Base-by-base conservation (phyloP, 2,113 vertebrate species). In the Cavia aperea region DNA sequence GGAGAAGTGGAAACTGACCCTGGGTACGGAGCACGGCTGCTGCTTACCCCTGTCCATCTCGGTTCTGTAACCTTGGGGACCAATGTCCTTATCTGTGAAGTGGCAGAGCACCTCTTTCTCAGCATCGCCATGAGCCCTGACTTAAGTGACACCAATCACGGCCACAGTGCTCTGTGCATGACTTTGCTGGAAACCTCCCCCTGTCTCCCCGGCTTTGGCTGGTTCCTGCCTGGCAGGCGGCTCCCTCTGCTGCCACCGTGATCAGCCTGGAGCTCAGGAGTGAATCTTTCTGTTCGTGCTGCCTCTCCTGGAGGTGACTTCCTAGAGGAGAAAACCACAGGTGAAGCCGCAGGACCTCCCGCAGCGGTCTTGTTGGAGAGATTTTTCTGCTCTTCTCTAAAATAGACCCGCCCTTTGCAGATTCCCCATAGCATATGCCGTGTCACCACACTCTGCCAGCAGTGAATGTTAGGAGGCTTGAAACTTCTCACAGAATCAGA, bases 351-450 rank as follows among this genome's bases (percentile, higher is more conserved):
- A 11, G 46, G 63, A 7, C 7, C 81, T 63, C 29, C 9, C 3
- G 21, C 7, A 14, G 43, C 15, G 16, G 6, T 60, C 19, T 66
- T 63, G 4, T 23, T 23, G 14, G 4, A 8, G 12, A 7, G 19
- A 29, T 62, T 36, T 49, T 39, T 23, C 24, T 36, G 0, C 79
- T 65, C n/a, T 85, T 85, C 63, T 75, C 49, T 24, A 62, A 79
- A 84, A 86, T 15, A 49, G 11, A 23, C 84, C 5, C 56, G 5
- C 16, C 16, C 39, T n/a, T 78, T n/a, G 10, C 72, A 36, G 6
- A 26, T 0, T 8, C 1, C 3, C 63, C 11, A 3, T n/a, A 84
- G 60, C 9, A 54, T 5, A 11, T 9, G 7, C 16, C 1, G 11
- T 10, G 36, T 87, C 36, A 16, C 65, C 54, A 84, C n/a, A 33